Percentiles rank a stretch among this genome's conserved stretches.
These are phyloP conservation scores for Sula dactylatra DNA, from an alignment of 2,113 vertebrate species.

Conservation along the genomic window DNA sequence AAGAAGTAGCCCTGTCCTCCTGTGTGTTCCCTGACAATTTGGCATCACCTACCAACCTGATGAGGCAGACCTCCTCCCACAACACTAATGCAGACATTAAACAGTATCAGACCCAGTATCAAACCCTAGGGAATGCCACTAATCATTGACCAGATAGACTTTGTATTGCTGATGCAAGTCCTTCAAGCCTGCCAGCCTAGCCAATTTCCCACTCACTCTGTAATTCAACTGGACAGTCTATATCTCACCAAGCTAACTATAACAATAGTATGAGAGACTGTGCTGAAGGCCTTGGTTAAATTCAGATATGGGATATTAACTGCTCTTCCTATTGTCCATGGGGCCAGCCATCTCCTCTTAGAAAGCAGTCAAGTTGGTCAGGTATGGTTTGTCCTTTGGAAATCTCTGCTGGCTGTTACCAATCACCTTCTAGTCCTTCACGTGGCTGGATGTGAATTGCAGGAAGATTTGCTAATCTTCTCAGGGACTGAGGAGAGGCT, in stretches of 20 bases:
- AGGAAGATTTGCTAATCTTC: neutral
- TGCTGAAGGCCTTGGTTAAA: neutral
- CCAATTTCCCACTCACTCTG: neutral
- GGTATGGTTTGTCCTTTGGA: neutral
- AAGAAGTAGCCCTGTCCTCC: neutral
- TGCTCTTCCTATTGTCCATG: neutral
- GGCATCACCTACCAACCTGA: neutral
- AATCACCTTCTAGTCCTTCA: neutral
- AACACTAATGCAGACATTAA: neutral
- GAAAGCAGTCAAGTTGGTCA: neutral
- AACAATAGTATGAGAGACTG: neutral
- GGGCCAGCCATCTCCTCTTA: neutral
- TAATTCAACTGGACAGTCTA: neutral
- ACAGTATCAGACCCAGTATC: neutral
- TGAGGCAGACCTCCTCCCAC: neutral
- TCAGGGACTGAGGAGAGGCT: neutral
- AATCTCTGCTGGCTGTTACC: neutral
- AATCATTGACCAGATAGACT: neutral
- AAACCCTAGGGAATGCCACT: neutral
- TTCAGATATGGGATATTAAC: neutral
- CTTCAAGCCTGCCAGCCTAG: neutral
- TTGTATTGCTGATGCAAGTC: neutral
- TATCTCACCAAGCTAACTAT: neutral
- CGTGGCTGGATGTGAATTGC: neutral
- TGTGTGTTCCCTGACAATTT: neutral